phyloP scores from a whole-genome alignment of 2,888 invertebrate genomes.

The Acanthococcus lagerstroemiae region DNA sequence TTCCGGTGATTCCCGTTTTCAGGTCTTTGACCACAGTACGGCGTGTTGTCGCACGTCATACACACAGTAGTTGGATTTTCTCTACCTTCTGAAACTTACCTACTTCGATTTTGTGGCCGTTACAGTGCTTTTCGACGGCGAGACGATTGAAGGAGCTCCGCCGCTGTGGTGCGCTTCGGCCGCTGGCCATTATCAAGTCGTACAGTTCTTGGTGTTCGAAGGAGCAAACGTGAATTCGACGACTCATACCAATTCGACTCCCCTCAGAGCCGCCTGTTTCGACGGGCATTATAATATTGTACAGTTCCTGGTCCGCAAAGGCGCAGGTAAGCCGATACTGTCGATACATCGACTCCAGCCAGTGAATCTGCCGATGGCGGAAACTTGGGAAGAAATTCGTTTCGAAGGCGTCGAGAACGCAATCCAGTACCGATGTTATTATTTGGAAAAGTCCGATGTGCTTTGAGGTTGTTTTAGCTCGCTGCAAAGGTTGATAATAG shows the following conservation, averaged over 20 bases:
- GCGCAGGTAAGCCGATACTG: constrained; percentile 74
- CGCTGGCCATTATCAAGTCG: constrained; percentile 81
- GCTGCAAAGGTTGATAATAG: too few species aligned
- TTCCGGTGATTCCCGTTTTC: too few species aligned
- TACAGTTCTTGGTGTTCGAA: constrained; percentile 69
- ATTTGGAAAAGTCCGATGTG: too few species aligned
- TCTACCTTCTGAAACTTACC: neutral
- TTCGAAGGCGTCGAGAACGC: too few species aligned
- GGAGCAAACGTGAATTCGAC: constrained; percentile 90
- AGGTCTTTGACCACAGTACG: too few species aligned
- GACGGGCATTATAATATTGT: constrained; percentile 94
- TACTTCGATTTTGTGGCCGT: neutral
- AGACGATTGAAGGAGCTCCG: constrained; percentile 92
- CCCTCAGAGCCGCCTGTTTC: constrained; percentile 89
- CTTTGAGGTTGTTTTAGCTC: too few species aligned
- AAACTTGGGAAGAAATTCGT: too few species aligned
- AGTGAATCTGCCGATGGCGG: too few species aligned
- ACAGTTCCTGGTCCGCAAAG: constrained; percentile 78
- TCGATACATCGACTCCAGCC: too few species aligned
- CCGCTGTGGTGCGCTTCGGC: constrained; percentile 97
- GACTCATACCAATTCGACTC: constrained; percentile 88
- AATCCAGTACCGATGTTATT: too few species aligned
- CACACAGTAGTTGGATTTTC: too few species aligned
- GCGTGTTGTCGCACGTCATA: too few species aligned
- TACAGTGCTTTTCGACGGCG: constrained; percentile 89